phyloP scores from a whole-genome alignment of 2,888 invertebrate genomes.

The Argyresthia albistria region DNA sequence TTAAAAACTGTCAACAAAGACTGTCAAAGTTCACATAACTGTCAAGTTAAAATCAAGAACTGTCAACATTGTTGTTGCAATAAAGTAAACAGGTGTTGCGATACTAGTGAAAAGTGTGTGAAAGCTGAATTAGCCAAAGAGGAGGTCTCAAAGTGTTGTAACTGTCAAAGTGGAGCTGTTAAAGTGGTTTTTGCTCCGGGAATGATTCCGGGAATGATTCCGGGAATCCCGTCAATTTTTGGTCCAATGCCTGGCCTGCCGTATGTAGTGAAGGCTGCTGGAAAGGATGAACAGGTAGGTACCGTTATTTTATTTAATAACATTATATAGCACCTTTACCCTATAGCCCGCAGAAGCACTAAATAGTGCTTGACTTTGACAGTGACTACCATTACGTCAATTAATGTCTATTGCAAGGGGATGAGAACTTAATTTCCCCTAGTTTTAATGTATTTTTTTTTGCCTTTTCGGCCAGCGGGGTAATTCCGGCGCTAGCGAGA shows the following conservation, averaged over 20 bases:
- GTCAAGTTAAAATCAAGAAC: conserved; percentile 7
- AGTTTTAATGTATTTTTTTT: too few species aligned
- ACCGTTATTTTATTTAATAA: too few species aligned
- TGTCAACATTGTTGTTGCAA: conserved; percentile 36
- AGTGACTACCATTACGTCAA: too few species aligned
- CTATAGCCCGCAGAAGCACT: too few species aligned
- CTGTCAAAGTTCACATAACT: not conserved
- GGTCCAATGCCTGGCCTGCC: conserved; percentile 42
- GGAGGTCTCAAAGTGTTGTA: conserved; percentile 12
- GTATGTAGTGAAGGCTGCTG: conserved; percentile 39
- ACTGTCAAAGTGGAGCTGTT: conserved; percentile 31
- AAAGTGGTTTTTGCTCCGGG: conserved; percentile 57
- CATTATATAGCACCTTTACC: too few species aligned
- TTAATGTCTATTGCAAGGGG: too few species aligned
- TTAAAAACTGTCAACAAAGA: conserved; percentile 11
- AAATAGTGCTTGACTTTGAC: too few species aligned
- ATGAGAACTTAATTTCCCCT: too few species aligned
- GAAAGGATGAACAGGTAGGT: conserved; percentile 42
- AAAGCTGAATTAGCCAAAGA: not conserved
- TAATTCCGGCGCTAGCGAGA: too few species aligned
- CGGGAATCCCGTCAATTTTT: conserved; percentile 28
- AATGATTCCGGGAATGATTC: conserved; percentile 52
- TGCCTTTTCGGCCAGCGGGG: too few species aligned
- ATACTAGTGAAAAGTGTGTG: not conserved
- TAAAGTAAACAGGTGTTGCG: not conserved